Conservation (phyloP, 2,797 vertebrate genomes). For the Diplodus puntazzo region DNA sequence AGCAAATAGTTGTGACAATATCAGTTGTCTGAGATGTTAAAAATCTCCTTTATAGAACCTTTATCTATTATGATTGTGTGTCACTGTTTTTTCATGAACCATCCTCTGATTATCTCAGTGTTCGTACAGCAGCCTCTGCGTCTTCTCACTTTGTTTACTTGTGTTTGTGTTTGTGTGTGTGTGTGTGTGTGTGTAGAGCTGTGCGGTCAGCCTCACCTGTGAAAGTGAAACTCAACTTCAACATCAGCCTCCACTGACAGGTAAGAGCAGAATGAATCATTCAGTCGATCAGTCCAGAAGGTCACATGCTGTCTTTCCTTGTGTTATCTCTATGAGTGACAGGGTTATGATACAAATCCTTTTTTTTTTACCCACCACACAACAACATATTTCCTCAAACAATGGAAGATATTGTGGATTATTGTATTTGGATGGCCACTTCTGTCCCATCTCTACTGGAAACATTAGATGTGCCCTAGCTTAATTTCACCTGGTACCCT, state of each 20-base stretch:
- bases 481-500: not conserved
- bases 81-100: not conserved
- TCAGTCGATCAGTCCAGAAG: not conserved
- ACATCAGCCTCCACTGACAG: constrained; percentile 8
- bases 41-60: no score
- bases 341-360: no score
- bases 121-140: not conserved
- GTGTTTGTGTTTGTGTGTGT: constrained; percentile 26
- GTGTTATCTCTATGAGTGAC: not conserved
- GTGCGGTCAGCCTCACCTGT: constrained; percentile 19
- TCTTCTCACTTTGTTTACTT: constrained; percentile 18
- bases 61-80: no score
- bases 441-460: no score
- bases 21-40: no score
- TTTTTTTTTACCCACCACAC: no score
- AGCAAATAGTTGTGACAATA: no score
- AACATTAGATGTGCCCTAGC: no score
- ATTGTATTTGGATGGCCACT: not conserved
- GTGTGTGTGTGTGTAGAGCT: constrained; percentile 2
- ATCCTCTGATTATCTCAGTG: not conserved
- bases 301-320: not conserved
- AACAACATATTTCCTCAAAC: not conserved
- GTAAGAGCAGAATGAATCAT: constrained; percentile 47
- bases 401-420: not conserved
- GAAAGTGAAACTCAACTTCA: constrained; percentile 4